Evolutionary conservation across 2,888 invertebrate species (phyloP).

Genomic region (Drosophila anomalipes): DNA sequence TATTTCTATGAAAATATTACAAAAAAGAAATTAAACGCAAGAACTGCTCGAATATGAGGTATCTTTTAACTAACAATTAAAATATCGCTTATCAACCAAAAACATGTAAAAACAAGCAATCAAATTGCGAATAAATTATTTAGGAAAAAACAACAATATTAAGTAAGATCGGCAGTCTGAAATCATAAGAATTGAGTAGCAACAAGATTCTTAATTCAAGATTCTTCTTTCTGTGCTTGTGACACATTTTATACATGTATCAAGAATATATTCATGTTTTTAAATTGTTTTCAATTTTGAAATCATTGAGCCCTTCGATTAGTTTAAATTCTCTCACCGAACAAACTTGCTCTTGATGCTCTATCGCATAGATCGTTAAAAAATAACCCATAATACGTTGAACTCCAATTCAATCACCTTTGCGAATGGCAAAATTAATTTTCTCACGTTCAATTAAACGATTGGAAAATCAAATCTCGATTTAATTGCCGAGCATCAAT

Average conservation of each 20-base stretch:
- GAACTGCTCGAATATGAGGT: not conserved
- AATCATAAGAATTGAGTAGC: not conserved
- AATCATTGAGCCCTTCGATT: not conserved
- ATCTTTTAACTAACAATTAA: too few relatives aligned
- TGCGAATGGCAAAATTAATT: constrained; percentile 48
- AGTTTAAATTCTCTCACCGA: not conserved
- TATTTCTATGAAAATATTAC: not conserved
- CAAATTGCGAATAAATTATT: not conserved
- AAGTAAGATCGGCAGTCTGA: not conserved
- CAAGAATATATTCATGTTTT: not conserved
- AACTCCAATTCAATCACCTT: constrained; percentile 38
- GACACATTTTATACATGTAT: not conserved
- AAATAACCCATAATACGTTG: not conserved
- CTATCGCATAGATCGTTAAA: not conserved
- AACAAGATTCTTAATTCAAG: not conserved
- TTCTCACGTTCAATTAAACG: constrained; percentile 79
- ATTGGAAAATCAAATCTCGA: constrained; percentile 55
- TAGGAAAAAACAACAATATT: not conserved
- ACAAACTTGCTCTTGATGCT: not conserved
- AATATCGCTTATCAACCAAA: not conserved
- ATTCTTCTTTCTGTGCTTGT: not conserved
- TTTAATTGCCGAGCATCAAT: constrained; percentile 55
- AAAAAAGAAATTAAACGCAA: not conserved
- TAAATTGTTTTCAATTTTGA: not conserved
- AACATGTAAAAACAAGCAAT: not conserved